A percentile compares a stretch with the other conserved stretches of the same genome.
phyloP scores from a whole-genome alignment of 2,113 vertebrate species.

The Cepphus grylle region DNA sequence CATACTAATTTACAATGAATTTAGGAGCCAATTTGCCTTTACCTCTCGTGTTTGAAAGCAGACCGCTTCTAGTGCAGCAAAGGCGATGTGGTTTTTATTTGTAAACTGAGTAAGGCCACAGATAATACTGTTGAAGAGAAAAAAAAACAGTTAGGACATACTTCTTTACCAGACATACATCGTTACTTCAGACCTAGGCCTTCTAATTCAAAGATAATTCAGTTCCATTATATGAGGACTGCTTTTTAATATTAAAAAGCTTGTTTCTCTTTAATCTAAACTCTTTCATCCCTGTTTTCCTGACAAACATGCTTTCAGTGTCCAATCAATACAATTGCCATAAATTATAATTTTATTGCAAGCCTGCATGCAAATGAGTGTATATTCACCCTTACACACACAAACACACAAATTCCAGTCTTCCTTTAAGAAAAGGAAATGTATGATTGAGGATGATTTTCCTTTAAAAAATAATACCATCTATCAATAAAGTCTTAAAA shows the following conservation, averaged over 20 bases:
- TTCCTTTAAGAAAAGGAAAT: neutral
- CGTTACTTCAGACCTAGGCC: neutral
- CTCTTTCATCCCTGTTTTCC: neutral
- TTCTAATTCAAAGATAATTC: neutral
- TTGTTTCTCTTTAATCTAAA: neutral
- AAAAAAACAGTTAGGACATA: neutral
- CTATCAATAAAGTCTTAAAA: neutral
- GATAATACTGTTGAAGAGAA: conserved; percentile 84
- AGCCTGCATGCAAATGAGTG: neutral
- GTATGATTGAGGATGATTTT: neutral
- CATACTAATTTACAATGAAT: neutral
- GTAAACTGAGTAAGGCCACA: conserved; percentile 99
- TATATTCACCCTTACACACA: neutral
- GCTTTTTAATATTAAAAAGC: neutral
- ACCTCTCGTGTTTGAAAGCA: conserved; percentile 98
- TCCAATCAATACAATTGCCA: neutral
- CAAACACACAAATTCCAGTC: neutral
- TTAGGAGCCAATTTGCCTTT: conserved; percentile 19
- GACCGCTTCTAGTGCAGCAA: conserved; percentile 96
- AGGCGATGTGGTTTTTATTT: conserved; percentile 94
- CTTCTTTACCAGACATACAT: neutral
- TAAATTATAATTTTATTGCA: neutral
- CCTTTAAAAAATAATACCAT: neutral
- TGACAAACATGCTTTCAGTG: neutral
- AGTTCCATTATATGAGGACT: neutral